Evolutionary conservation across 2,113 vertebrate genomes (phyloP), one percentile per base, ranked within the genome.

Genomic region (Balaeniceps rex): DNA sequence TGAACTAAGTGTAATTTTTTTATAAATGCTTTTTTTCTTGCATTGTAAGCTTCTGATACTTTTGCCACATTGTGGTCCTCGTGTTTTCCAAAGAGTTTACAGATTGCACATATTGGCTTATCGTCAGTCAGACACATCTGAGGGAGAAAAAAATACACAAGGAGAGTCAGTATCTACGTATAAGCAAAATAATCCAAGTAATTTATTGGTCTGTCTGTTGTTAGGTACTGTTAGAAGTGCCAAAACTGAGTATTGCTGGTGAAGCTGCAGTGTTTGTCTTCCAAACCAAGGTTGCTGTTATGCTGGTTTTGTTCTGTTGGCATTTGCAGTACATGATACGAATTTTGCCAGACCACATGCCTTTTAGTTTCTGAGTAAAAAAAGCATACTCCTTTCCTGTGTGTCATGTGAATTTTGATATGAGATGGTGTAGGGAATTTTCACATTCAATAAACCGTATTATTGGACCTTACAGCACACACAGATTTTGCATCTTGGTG

Each of bases 1-100:
- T 72, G 74, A 28, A 93, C 61, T 57, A 36, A 68, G 24, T 87
- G 61, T 57, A 87, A 75, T 46, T 95, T 89, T 83, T 91, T 26
- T 17, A 66, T 58, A 65, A 94, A 96, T n/a, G 29, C n/a, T 40
- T 49, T 61, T 88, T 97, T 96, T 79, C 90, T 93, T 47, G 88
- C 84, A 51, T 49, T 57, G 19, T 92, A 94, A 42, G 33, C 72
- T 18, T 94, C 93, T 36, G 90, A 78, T 31, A 90, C 74, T 94
- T 88, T 92, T 40, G 81, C 90, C 55, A 88, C 70, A 17, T 64
- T 83, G 66, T 95, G 90, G 52, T 84, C 66, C 29, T 72, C 25
- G 24, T 97, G 96, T 54, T 93, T 81, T 64, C 95, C 95, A 69
- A 91, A 97, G 74, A 96, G 94, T 71, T 93, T 97, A 74, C 87